Conservation (phyloP, 2,113 vertebrate species). For the Tyrannus savana region DNA sequence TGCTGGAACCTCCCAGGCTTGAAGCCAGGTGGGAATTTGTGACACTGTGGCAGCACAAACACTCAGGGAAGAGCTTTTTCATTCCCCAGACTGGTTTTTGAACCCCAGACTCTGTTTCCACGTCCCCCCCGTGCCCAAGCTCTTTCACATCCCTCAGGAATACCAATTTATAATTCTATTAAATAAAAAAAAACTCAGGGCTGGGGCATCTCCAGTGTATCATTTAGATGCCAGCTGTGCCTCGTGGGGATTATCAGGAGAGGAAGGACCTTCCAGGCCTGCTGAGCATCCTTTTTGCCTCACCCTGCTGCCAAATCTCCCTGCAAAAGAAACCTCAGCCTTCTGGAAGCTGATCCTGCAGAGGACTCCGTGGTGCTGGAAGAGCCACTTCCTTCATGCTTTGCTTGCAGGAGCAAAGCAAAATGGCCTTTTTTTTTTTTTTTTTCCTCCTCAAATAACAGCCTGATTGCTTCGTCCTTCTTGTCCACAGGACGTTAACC, state of each 20-base stretch:
- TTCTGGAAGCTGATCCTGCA: neutral
- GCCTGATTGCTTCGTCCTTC: neutral
- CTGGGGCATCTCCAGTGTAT: neutral
- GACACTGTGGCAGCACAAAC: neutral
- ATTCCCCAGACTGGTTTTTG: neutral
- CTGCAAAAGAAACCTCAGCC: neutral
- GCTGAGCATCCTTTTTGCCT: neutral
- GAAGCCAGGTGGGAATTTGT: neutral
- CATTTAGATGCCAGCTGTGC: neutral
- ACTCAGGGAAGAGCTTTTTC: neutral
- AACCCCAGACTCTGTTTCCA: neutral
- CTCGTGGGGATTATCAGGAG: neutral
- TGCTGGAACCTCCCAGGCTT: neutral
- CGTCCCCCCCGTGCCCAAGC: neutral
- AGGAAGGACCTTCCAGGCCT: neutral
- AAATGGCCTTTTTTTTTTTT: too few species aligned
- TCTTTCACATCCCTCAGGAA: slow-evolving; percentile 7
- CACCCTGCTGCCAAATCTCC: neutral
- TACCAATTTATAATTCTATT: neutral
- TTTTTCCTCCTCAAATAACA: too few species aligned
- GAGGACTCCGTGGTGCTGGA: neutral
- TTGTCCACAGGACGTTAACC: slow-evolving; percentile 41
- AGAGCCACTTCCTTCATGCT: neutral
- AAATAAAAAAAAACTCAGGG: neutral
- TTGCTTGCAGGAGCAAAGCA: neutral